These are phyloP conservation scores for Hymenochirus boettgeri DNA, from an alignment of 2,113 vertebrate genomes.

Conservation along the genomic window DNA sequence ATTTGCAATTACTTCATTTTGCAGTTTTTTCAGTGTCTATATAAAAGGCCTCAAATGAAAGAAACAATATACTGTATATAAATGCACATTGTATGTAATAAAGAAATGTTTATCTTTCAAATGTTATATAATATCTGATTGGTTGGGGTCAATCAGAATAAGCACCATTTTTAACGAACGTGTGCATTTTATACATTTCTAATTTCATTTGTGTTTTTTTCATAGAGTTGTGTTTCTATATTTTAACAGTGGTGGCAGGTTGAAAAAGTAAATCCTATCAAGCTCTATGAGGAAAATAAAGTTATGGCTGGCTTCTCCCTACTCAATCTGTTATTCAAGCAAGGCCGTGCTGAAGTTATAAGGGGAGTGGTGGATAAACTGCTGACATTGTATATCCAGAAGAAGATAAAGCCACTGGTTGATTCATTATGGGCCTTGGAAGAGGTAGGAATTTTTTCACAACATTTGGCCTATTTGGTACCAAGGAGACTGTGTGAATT, in stretches of 20 bases:
- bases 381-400: conserved; percentile 74
- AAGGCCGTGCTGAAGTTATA: conserved; percentile 75
- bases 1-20: no score
- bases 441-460: conserved; percentile 72
- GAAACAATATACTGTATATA: no score
- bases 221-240: no score
- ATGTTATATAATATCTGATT: no score
- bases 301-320: conserved; percentile 95
- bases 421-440: conserved; percentile 97
- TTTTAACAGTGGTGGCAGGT: conserved; percentile 94
- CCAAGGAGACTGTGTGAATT: conserved; percentile 13
- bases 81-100: no score
- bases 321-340: conserved; percentile 92
- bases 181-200: no score
- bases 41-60: no score
- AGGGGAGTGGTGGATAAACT: conserved; percentile 82
- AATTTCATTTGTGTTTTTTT: no score
- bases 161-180: no score
- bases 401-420: conserved; percentile 92
- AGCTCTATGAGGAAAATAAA: conserved; percentile 97
- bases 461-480: neutral
- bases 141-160: no score
- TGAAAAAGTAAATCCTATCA: conserved; percentile 97
- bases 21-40: no score
- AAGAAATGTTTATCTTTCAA: no score